Evolutionary conservation across 2,888 invertebrate genomes (phyloP).

Genomic region (Lamellibrachia satsuma): DNA sequence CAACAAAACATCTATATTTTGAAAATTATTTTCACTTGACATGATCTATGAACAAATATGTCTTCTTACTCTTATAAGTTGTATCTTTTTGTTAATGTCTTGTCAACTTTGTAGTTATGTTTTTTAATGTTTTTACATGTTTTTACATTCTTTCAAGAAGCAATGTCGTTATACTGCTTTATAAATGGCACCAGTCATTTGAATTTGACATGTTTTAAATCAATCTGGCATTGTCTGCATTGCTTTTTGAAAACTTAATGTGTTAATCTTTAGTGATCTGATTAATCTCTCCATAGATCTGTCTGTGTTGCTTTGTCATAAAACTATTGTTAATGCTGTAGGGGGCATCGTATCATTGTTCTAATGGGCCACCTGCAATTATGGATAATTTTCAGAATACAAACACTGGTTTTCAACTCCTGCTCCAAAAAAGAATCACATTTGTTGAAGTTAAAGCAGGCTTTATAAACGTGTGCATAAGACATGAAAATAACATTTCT

Average conservation of each 20-base stretch:
- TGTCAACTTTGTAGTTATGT: not conserved
- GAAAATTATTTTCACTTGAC: not conserved
- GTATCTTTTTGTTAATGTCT: too few relatives aligned
- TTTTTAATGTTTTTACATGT: not conserved
- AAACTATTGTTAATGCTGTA: not conserved
- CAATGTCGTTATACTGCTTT: not conserved
- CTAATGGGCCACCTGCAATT: not conserved
- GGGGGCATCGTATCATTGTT: not conserved
- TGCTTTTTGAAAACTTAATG: not conserved
- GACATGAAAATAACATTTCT: too few relatives aligned
- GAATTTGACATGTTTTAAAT: not conserved
- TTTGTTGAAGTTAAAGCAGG: not conserved
- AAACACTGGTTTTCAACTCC: not conserved
- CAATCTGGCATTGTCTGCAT: not conserved
- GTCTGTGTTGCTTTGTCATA: not conserved
- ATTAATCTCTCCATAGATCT: not conserved
- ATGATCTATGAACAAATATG: not conserved
- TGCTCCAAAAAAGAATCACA: not conserved
- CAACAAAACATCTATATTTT: not conserved
- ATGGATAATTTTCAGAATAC: not conserved
- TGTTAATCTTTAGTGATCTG: not conserved
- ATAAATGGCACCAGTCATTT: not conserved
- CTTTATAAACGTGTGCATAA: not conserved
- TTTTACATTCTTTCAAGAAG: not conserved
- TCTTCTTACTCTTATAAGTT: not conserved